Evolutionary conservation across 92 coral and sea anemone species (phyloP), one percentile per base, ranked within the genome.

Genomic region (Epizoanthus fatuus): DNA sequence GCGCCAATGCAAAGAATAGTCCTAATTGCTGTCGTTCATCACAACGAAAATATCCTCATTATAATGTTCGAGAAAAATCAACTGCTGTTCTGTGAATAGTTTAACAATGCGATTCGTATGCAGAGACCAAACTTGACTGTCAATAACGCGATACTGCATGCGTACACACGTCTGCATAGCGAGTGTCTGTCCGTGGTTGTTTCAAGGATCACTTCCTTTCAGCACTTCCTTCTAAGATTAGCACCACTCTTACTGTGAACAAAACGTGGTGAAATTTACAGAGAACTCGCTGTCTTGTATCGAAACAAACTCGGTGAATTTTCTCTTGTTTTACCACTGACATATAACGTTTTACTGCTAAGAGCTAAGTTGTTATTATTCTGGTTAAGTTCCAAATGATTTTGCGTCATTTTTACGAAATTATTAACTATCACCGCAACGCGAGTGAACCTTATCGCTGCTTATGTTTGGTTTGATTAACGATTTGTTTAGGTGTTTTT

Each of bases 381-480:
- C 71, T 9, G 11, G 72, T 8, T 11, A 49, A 2, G 53, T 38
- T 66, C 42, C 38, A 12, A 2, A 20, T 66, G 9, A 15, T 66
- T 25, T 14, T 66, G 38, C 38, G 32, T 42, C 13, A 66, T n/a
- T 66, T 3, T 13, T 37, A 14, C 44, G 45, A 66, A 66, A 1
- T 66, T 66, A 1, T 66, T 66, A 66, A 38, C 12, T 66, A 42
- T 37, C 0, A 25, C 47, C 70, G 69, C 71, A 29, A 60, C 82
- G 44, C 17, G 82, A 38, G 81, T 16, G 51, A 17, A 22, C 5
- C 32, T 45, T 39, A 20, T 35, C 19, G 13, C 68, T 77, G 70
- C 22, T 77, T 77, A 42, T 44, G 49, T 77, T 77, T 60, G 69
- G 82, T 58, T 49, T 77, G 82, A 77, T 60, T 77, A 77, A 77